Base-by-base conservation (phyloP, 2,888 invertebrate genomes). In the Aleiodes testaceus region DNA sequence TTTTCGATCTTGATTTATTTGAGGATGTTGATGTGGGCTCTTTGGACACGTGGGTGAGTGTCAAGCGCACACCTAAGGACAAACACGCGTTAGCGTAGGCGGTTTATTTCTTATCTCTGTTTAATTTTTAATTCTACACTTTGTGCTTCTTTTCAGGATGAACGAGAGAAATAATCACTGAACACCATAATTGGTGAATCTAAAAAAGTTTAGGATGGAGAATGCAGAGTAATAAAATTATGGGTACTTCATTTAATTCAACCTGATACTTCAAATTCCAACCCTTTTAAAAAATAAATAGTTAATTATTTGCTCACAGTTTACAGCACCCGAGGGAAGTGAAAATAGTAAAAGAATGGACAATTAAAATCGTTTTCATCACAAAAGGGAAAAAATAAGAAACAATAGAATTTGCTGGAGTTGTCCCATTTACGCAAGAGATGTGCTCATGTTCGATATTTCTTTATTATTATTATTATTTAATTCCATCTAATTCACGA, bases 351-450 rank as follows among this genome's bases (percentile, higher is more conserved):
- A 36, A 9, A 36, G 16, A 36, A 36, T 36, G 36, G 14, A 18
- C 36, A 55, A 55, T 30, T 55, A 26, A 36, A 18, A 9, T 36
- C 14, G 3, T 55, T 36, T 55, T 22, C 55, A 55, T 55, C 55
- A 55, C 36, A 30, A 12, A 22, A 22, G 12, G 14, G 12, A 53
- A 53, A 20, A 26, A 4, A 22, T 1, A 5, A 26, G 16, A 55
- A 55, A 55, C 55, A 30, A 55, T 55, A 16, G 55, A 26, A 26
- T 26, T n/a, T 26, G 26, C 16, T 55, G 55, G 55, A 55, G 30
- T 55, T 16, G 55, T 36, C 55, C 55, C 55, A 55, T 55, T 55
- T 55, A 55, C 30, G 55, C 55, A 55, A 55, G 55, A 55, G 52
- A 52, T 52, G 52, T 20, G 22, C 30, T 55, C 36, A 55, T 55